A percentile compares a stretch with the other conserved stretches of the same genome.
Evolutionary conservation across 2,888 invertebrate species (phyloP).

Genomic region (Maniola hyperantus): DNA sequence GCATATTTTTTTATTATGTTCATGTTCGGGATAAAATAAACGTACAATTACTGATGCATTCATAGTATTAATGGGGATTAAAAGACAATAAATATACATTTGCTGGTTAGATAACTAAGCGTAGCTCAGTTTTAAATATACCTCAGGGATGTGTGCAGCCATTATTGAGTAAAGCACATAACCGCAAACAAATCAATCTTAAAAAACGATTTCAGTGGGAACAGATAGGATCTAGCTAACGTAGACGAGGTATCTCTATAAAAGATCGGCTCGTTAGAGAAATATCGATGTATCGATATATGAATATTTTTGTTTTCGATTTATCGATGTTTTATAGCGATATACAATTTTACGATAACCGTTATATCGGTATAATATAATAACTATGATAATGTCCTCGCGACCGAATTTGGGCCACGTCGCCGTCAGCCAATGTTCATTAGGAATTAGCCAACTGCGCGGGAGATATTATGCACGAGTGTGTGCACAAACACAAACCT

Average conservation of each 20-base stretch:
- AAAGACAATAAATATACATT: constrained; percentile 32
- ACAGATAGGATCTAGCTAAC: neutral
- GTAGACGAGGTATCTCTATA: constrained; percentile 21
- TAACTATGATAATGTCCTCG: too few species aligned
- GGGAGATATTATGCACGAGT: too few species aligned
- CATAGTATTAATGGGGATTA: constrained; percentile 11
- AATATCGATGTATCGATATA: too few species aligned
- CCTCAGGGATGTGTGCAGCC: constrained; percentile 12
- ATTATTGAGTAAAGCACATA: constrained; percentile 10
- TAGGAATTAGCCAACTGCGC: too few species aligned
- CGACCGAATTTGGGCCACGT: too few species aligned
- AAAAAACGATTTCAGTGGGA: constrained; percentile 16
- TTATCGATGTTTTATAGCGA: too few species aligned
- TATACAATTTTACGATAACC: too few species aligned
- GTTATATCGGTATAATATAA: too few species aligned
- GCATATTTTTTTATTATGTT: too few species aligned
- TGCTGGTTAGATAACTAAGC: constrained; percentile 19
- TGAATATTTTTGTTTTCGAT: too few species aligned
- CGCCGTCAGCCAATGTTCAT: too few species aligned
- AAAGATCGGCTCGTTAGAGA: neutral
- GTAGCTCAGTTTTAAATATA: constrained; percentile 17
- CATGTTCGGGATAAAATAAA: neutral
- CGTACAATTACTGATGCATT: neutral
- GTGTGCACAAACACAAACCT: too few species aligned
- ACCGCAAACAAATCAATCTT: constrained; percentile 20